Base-by-base conservation (phyloP, 2,797 vertebrate genomes). In the Loris lydekkerianus region DNA sequence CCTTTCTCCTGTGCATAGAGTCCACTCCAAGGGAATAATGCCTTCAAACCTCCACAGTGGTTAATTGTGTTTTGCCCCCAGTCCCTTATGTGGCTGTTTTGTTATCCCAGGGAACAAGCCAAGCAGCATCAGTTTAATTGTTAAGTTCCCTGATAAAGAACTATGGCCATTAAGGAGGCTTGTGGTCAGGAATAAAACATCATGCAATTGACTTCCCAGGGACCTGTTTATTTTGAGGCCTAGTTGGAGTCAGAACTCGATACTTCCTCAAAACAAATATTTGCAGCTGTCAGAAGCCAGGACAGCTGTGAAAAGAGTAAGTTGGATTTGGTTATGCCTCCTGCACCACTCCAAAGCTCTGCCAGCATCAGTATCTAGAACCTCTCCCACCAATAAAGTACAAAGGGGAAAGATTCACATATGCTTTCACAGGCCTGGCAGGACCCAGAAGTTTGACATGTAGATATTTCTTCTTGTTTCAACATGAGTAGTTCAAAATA, bases 291-390 rank as follows among this genome's bases (percentile, higher is more conserved):
- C 88, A 91, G n/a, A n/a, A 94, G 14, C 75, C 37, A 81, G 58
- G 21, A 85, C 90, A 97, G 95, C 93, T 97, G 95, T 93, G 78
- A 88, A 95, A 94, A 96, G 88, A 90, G 56, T 93, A 65, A 95
- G n/a, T 80, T 97, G 81, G 77, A 95, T 31, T 87, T 37, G 58
- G 20, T 96, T 96, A 53, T 92, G 49, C 76, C 65, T 96, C 91
- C 46, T 76, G 58, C 29, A 86, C 63, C 56, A 95, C 14, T 70
- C 56, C n/a, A 77, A 92, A 95, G 21, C 61, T 89, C 81, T 95
- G 83, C 86, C 93, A 96, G 78, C 37, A 93, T 27, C 29, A 72
- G 13, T 92, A 95, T 96, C 83, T 86, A 92, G 65, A 97, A 97
- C 31, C 37, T 61, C 96, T 94, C 18, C 80, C 67, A 94, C 76